Conservation (phyloP, 1,140 invertebrate species). For the Trialeurodes vaporariorum region DNA sequence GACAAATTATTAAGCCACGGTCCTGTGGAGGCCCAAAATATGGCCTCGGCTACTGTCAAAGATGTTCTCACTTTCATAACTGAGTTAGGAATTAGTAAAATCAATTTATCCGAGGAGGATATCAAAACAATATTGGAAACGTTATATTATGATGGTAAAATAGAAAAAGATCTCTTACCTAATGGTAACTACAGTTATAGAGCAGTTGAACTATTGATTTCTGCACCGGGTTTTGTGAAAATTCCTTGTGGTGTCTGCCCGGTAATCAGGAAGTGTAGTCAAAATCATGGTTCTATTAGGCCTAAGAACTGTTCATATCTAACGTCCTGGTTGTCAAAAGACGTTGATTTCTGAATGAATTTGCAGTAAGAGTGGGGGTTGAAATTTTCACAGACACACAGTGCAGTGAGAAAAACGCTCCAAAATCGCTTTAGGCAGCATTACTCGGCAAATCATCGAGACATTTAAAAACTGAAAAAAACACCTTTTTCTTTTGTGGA, state of each 20-base stretch:
- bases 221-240: slow-evolving; percentile 63
- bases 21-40: slow-evolving; percentile 61
- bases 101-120: slow-evolving; percentile 68
- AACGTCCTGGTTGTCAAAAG: background rate
- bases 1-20: slow-evolving; percentile 51
- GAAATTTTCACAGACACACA: no score
- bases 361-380: no score
- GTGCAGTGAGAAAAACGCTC: no score
- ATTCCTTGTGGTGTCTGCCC: slow-evolving; percentile 88
- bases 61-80: slow-evolving; percentile 85
- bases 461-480: no score
- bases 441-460: no score
- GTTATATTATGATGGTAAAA: slow-evolving; percentile 86
- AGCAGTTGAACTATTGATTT: slow-evolving; percentile 54
- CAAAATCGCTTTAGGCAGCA: no score
- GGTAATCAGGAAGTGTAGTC: slow-evolving; percentile 60
- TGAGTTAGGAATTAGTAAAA: slow-evolving; percentile 88
- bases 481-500: no score
- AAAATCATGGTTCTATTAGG: slow-evolving; percentile 40
- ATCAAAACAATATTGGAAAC: slow-evolving; percentile 88
- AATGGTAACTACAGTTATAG: slow-evolving; percentile 63
- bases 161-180: slow-evolving; percentile 55
- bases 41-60: slow-evolving; percentile 63
- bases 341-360: background rate
- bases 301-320: background rate